phyloP scores from a whole-genome alignment of 2,888 invertebrate species.

The Protodeltote pygarga region DNA sequence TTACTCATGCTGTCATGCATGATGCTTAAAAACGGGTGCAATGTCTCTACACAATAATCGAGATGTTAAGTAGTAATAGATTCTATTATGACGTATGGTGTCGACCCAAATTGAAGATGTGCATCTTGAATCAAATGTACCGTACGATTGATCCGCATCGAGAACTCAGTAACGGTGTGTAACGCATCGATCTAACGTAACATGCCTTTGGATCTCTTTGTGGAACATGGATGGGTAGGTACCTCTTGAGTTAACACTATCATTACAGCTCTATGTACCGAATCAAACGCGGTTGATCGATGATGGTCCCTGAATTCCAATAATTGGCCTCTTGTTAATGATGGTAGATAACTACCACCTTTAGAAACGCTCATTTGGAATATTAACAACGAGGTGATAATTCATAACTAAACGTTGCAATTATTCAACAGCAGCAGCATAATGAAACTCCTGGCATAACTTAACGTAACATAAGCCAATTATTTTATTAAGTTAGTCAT shows the following conservation, averaged over 20 bases:
- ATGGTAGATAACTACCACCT: no score
- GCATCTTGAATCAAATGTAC: slow-evolving; percentile 70
- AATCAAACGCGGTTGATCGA: slow-evolving; percentile 19
- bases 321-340: no score
- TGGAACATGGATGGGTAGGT: slow-evolving; percentile 50
- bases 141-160: slow-evolving; percentile 74
- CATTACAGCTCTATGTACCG: slow-evolving; percentile 26
- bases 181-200: no score
- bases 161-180: slow-evolving; percentile 69
- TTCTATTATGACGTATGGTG: slow-evolving; percentile 47
- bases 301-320: slow-evolving; percentile 7
- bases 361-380: no score
- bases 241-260: slow-evolving; percentile 14
- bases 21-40: slow-evolving; percentile 29
- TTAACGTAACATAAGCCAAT: slow-evolving; percentile 22
- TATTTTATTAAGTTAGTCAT: slow-evolving; percentile 28
- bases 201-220: slow-evolving; percentile 53
- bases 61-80: slow-evolving; percentile 31
- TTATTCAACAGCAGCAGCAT: no score
- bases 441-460: slow-evolving; percentile 4
- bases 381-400: no score
- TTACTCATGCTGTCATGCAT: slow-evolving; percentile 11
- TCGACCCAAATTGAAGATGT: slow-evolving; percentile 59
- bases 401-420: no score
- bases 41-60: slow-evolving; percentile 27